Conservation (phyloP, 2,113 vertebrate species). For the Thymallus thymallus region DNA sequence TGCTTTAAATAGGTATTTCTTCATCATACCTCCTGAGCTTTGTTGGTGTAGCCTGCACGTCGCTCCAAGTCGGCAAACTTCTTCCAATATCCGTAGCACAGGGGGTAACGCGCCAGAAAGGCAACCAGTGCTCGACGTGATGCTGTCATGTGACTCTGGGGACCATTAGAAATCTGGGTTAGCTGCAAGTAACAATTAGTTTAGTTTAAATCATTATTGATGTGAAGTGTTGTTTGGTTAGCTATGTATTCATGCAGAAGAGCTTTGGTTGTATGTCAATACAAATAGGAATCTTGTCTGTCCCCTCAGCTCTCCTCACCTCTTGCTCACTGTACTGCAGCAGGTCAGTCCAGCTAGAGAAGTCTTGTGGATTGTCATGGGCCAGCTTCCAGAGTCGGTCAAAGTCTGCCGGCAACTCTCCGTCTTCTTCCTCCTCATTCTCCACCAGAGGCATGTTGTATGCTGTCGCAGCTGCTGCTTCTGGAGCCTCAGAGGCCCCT, state of each 20-base stretch:
- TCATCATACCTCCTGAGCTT: slow-evolving; percentile 76
- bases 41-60: slow-evolving; percentile 61
- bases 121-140: slow-evolving; percentile 75
- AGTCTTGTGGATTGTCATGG: slow-evolving; percentile 75
- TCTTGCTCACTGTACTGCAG: slow-evolving; percentile 83
- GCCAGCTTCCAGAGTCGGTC: slow-evolving; percentile 77
- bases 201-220: too few relatives aligned
- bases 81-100: slow-evolving; percentile 89
- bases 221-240: too few relatives aligned
- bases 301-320: slow-evolving; percentile 55
- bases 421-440: slow-evolving; percentile 55
- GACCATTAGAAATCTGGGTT: not conserved
- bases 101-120: slow-evolving; percentile 79
- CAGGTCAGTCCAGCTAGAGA: slow-evolving; percentile 80
- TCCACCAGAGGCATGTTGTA: slow-evolving; percentile 38
- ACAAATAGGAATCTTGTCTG: not conserved
- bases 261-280: not conserved
- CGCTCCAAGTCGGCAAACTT: slow-evolving; percentile 84
- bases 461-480: slow-evolving; percentile 23
- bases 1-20: too few relatives aligned
- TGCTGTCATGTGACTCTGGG: slow-evolving; percentile 72
- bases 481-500: slow-evolving; percentile 21
- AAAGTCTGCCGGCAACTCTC: slow-evolving; percentile 74
- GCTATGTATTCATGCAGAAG: too few relatives aligned
- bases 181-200: not conserved